Conservation (phyloP, 2,797 vertebrate species). For the Kryptolebias ocellatus region DNA sequence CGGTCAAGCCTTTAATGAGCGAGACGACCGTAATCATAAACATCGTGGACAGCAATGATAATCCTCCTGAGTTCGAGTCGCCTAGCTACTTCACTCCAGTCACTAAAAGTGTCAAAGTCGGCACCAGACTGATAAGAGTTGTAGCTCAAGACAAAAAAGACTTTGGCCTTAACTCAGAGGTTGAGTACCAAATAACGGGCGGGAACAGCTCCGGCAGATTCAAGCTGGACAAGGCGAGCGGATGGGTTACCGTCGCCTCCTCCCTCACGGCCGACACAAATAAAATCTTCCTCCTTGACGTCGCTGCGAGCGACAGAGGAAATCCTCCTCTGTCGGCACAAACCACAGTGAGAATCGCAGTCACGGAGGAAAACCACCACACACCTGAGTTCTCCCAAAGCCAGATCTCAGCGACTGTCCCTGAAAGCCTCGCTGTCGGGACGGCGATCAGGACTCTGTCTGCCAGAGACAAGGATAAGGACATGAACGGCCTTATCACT, state of each 20-base stretch:
- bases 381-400: constrained; percentile 97
- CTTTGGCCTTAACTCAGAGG: constrained; percentile 94
- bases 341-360: constrained; percentile 84
- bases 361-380: constrained; percentile 97
- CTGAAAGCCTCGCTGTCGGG: constrained; percentile 91
- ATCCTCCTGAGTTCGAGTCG: constrained; percentile 87
- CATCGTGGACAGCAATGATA: constrained; percentile 95
- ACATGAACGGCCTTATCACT: constrained; percentile 91
- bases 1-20: constrained; percentile 89
- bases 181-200: constrained; percentile 88
- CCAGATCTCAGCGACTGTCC: constrained; percentile 87
- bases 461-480: constrained; percentile 94
- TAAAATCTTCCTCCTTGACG: constrained; percentile 85
- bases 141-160: constrained; percentile 91
- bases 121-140: constrained; percentile 89
- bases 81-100: constrained; percentile 92
- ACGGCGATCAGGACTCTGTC: constrained; percentile 88
- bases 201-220: constrained; percentile 89
- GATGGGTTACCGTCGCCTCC: constrained; percentile 92
- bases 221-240: constrained; percentile 87
- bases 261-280: constrained; percentile 88
- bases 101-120: constrained; percentile 92
- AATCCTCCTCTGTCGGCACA: constrained; percentile 90
- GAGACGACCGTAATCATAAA: constrained; percentile 97
- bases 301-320: constrained; percentile 91